phyloP scores from a whole-genome alignment of 2,797 vertebrate species.

The Protosalanx chinensis region DNA sequence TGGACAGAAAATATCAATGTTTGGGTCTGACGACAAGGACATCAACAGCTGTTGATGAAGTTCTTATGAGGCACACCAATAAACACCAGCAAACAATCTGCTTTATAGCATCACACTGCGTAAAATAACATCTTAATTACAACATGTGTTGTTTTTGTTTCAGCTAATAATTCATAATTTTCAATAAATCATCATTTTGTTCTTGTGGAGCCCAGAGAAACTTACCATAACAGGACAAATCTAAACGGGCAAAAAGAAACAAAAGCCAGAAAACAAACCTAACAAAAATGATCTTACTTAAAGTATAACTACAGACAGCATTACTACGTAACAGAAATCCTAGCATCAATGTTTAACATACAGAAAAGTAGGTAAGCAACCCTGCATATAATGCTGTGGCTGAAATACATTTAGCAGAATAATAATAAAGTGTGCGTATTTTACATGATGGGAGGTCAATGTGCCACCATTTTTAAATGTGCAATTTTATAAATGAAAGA shows the following conservation, averaged over 20 bases:
- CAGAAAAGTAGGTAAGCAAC: neutral
- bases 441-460: neutral
- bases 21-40: too few relatives aligned
- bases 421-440: too few relatives aligned
- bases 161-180: neutral
- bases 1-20: neutral
- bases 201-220: neutral
- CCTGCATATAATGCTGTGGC: slow-evolving; percentile 16
- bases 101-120: neutral
- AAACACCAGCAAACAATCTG: neutral
- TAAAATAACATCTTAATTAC: neutral
- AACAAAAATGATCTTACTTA: neutral
- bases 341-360: slow-evolving; percentile 7
- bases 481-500: neutral
- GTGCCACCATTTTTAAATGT: neutral
- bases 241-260: slow-evolving; percentile 47
- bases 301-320: neutral
- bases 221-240: slow-evolving; percentile 10
- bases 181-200: neutral
- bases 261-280: slow-evolving; percentile 26
- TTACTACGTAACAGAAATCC: neutral
- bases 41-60: neutral
- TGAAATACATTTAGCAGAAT: too few relatives aligned
- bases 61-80: slow-evolving; percentile 1
- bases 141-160: neutral